Conservation (phyloP, 2,888 invertebrate species). For the Eilema sororculum region DNA sequence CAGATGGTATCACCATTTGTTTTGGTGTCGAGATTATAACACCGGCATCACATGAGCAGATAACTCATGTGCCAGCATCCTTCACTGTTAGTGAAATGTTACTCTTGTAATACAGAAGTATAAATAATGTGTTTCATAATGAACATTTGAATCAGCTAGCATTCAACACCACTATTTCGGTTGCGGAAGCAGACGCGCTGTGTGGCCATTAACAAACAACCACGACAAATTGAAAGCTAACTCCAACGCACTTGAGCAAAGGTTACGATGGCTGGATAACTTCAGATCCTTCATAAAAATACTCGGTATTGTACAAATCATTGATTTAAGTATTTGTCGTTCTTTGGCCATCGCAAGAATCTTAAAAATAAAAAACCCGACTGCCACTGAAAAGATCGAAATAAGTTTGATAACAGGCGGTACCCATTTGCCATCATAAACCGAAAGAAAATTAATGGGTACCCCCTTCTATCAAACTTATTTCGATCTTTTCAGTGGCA, state of each 20-base stretch:
- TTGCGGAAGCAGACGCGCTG: conserved; percentile 25
- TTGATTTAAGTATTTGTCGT: background rate
- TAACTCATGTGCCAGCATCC: background rate
- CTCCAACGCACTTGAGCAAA: conserved; percentile 20
- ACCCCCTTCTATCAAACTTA: too few relatives aligned
- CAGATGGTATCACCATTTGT: too few relatives aligned
- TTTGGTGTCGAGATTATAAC: background rate
- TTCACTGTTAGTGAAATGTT: background rate
- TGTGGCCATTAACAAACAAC: conserved; percentile 26
- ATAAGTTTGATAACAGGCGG: too few relatives aligned
- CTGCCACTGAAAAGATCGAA: too few relatives aligned
- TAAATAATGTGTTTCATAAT: background rate
- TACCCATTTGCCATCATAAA: too few relatives aligned
- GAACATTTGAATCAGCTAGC: conserved; percentile 6
- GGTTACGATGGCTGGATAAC: background rate
- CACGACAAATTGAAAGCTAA: conserved; percentile 18
- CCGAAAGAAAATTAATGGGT: too few relatives aligned
- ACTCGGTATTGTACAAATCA: background rate
- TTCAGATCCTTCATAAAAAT: background rate
- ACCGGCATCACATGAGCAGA: too few relatives aligned
- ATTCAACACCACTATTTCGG: conserved; percentile 19
- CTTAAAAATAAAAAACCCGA: too few relatives aligned
- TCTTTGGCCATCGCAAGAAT: background rate
- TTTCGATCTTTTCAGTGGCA: too few relatives aligned
- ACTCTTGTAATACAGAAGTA: background rate